These are phyloP conservation scores for Drosophila sproati DNA, from an alignment of 1,140 invertebrate genomes.

Conservation along the genomic window DNA sequence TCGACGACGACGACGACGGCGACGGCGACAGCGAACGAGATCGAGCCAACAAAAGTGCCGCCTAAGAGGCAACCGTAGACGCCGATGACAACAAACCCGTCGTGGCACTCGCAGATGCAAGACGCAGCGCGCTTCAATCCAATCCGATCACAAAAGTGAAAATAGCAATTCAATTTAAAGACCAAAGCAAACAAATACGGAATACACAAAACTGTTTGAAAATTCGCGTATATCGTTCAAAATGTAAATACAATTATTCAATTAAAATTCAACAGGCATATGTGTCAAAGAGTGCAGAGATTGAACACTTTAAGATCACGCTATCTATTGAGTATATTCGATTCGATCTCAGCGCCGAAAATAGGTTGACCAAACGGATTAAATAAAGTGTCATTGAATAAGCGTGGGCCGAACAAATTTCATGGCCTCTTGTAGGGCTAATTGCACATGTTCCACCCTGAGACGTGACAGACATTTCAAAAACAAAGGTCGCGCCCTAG, in stretches of 20 bases:
- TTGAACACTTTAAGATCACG: background rate
- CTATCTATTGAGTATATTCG: background rate
- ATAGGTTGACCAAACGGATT: conserved; percentile 20
- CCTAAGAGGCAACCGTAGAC: conserved; percentile 74
- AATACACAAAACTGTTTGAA: conserved; percentile 11
- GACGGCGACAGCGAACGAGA: conserved; percentile 63
- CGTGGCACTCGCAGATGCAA: conserved; percentile 78
- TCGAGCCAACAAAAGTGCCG: conserved; percentile 73
- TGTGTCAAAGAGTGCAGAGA: background rate
- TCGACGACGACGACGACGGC: conserved; percentile 9
- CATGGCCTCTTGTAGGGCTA: conserved; percentile 41
- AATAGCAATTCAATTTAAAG: conserved; percentile 38
- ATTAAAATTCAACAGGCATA: background rate
- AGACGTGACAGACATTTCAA: conserved; percentile 40
- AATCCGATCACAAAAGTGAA: conserved; percentile 54
- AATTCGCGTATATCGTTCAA: conserved; percentile 6
- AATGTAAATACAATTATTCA: conserved; percentile 31
- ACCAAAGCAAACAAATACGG: conserved; percentile 4
- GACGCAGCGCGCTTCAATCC: conserved; percentile 66
- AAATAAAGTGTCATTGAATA: conserved; percentile 11
- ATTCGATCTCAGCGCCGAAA: background rate
- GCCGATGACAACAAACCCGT: conserved; percentile 78
- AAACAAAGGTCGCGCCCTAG: conserved; percentile 23
- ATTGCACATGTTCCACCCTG: conserved; percentile 18
- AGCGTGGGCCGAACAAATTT: conserved; percentile 20